Percentiles rank a stretch among this genome's conserved stretches.
Evolutionary conservation across 2,113 vertebrate species (phyloP).

Genomic region (Psittacus erithacus): DNA sequence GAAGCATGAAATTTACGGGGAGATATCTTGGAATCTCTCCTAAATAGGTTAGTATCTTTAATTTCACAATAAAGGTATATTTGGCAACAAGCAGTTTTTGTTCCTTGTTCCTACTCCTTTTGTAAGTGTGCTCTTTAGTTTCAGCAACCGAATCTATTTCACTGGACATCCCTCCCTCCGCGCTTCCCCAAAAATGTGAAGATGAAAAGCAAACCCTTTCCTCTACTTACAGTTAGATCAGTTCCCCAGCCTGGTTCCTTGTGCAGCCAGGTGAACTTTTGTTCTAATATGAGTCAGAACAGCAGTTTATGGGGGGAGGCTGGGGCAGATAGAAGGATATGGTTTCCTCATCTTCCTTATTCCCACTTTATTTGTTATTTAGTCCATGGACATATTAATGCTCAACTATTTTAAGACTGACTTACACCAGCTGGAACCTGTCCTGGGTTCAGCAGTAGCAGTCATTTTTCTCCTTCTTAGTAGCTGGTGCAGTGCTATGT

Average conservation of each 20-base stretch:
- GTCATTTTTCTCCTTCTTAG: too few relatives aligned
- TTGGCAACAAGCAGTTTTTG: neutral
- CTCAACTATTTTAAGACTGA: neutral
- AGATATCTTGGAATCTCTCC: neutral
- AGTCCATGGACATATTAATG: neutral
- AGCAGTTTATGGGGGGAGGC: fast-evolving
- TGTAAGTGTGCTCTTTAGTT: neutral
- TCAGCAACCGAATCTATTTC: neutral
- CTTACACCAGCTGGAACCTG: neutral
- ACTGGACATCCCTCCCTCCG: neutral
- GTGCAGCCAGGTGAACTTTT: neutral
- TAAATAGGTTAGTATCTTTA: neutral
- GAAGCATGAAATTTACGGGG: neutral
- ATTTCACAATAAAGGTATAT: neutral
- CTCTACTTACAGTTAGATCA: neutral
- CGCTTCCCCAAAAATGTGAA: neutral
- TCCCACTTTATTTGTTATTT: neutral
- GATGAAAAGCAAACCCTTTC: neutral
- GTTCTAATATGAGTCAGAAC: neutral
- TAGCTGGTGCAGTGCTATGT: too few relatives aligned
- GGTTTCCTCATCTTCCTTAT: neutral
- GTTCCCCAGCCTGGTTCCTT: neutral
- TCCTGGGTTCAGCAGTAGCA: too few relatives aligned
- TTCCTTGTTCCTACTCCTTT: neutral
- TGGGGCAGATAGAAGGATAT: fast-evolving